A percentile compares a stretch with the other conserved stretches of the same genome.
Evolutionary conservation across 2,888 invertebrate species (phyloP).

Genomic region (Dryobota labecula): DNA sequence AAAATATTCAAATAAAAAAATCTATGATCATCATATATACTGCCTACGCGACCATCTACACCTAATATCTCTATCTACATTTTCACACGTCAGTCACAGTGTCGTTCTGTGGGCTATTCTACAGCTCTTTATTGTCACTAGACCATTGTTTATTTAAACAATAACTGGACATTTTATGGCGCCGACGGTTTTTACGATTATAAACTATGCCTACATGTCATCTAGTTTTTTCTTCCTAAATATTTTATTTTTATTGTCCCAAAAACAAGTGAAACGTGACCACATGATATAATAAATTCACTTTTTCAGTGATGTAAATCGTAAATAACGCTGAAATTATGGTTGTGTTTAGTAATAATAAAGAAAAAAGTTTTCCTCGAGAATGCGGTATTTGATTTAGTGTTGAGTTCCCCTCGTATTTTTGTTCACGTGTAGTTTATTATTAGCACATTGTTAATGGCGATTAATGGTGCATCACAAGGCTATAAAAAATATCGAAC

Average conservation of each 20-base stretch:
- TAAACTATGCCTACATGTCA: conserved; percentile 77
- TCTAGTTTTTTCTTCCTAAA: conserved; percentile 69
- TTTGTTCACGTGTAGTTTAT: conserved; percentile 57
- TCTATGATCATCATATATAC: not conserved
- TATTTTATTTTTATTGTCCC: conserved; percentile 76
- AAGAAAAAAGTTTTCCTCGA: conserved; percentile 68
- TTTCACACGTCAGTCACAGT: conserved; percentile 82
- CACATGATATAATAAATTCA: conserved; percentile 75
- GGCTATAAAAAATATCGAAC: conserved; percentile 9
- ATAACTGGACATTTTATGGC: conserved; percentile 86
- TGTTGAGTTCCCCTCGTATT: conserved; percentile 60
- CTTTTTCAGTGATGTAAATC: conserved; percentile 71
- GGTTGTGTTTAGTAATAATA: conserved; percentile 70
- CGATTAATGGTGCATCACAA: conserved; percentile 54
- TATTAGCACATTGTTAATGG: conserved; percentile 59
- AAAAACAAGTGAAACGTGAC: conserved; percentile 74
- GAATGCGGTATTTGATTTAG: conserved; percentile 73
- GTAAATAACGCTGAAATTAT: conserved; percentile 74
- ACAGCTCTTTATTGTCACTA: conserved; percentile 82
- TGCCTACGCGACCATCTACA: conserved; percentile 59
- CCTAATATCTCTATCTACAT: conserved; percentile 73
- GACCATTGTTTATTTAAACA: conserved; percentile 89
- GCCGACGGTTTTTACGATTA: conserved; percentile 85
- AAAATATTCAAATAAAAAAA: no score
- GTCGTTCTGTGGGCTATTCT: conserved; percentile 82